Evolutionary conservation across 2,888 invertebrate species (phyloP), one percentile per base, ranked within the genome.

Genomic region (Uloborus plumipes): DNA sequence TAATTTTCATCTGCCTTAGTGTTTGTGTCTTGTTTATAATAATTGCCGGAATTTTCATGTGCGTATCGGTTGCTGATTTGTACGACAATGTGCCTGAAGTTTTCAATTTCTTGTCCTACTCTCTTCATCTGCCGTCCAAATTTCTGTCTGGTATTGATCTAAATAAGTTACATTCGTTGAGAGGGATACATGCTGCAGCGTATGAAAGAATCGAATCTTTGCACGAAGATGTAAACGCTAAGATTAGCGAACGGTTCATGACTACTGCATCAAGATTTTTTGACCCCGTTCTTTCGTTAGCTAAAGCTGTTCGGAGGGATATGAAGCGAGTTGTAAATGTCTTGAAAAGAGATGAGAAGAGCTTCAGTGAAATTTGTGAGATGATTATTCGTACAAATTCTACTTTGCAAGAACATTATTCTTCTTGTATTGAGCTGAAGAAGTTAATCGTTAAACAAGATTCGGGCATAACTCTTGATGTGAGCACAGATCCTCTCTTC

Each of bases 181-280:
- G 39, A 11, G 11, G 11, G 9, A 39, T 39, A 11, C 11, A 7
- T 39, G 39, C 39, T 9, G 39, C 7, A 7, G 39, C 11, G 0
- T 65, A 51, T 66, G 72, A 72, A 20, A n/a, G 31, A 3, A 66
- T 59, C 16, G 26, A 61, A 26, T n/a, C 53, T 13, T 20, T 79
- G 39, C 59, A 73, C 14, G 39, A 39, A 39, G 61, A 72, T 16
- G 22, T 79, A 11, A 67, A 79, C 16, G 72, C 66, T 20, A 49
- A 72, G 2, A 18, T 72, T 0, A 6, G 22, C 0, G 11, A 14
- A 0, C 26, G 51, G 0, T 79, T 47, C 55, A 26, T 62, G 31
- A 11, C 47, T 6, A 2, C 11, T 11, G 18, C 59, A 2, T 20
- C 50, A 9, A 9, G 18, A 0, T 11, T n/a, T 9, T 15, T 73